These are phyloP conservation scores for Gephyroberyx darwinii DNA, from an alignment of 2,797 vertebrate species.

Conservation along the genomic window DNA sequence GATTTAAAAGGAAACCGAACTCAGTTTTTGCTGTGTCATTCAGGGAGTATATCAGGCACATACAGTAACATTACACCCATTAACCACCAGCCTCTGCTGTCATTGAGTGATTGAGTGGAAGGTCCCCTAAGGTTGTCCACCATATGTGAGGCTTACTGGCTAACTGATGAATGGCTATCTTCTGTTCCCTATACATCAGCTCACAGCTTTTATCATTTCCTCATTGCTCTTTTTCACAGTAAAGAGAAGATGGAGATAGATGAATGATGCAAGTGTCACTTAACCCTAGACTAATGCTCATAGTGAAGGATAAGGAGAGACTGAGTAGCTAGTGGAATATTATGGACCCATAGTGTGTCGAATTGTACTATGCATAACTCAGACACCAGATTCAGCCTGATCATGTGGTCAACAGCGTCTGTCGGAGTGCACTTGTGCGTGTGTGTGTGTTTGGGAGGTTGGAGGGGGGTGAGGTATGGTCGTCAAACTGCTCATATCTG, in stretches of 20 bases:
- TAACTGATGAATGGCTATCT: slow-evolving; percentile 22
- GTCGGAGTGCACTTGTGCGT: slow-evolving; percentile 9
- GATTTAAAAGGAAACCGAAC: not conserved
- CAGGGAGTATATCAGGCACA: slow-evolving; percentile 6
- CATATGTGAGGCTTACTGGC: slow-evolving; percentile 9
- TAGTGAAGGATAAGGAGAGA: slow-evolving; percentile 22
- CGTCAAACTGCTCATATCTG: slow-evolving; percentile 56
- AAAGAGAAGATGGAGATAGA: slow-evolving; percentile 10
- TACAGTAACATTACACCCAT: not conserved
- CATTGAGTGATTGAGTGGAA: slow-evolving; percentile 28
- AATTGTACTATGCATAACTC: slow-evolving; percentile 19
- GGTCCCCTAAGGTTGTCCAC: slow-evolving; percentile 5
- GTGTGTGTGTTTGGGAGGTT: slow-evolving; percentile 30
- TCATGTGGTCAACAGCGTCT: slow-evolving; percentile 51
- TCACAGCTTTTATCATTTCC: slow-evolving; percentile 10
- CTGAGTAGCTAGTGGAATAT: not conserved
- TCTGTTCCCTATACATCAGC: slow-evolving; percentile 19
- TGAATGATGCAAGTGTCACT: slow-evolving; percentile 7
- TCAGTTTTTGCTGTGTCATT: slow-evolving; percentile 43
- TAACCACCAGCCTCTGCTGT: slow-evolving; percentile 29
- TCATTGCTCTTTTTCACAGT: not conserved
- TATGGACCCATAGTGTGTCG: slow-evolving; percentile 7
- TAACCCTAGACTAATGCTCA: slow-evolving; percentile 23
- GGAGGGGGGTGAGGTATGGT: slow-evolving; percentile 34
- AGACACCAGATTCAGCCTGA: slow-evolving; percentile 45